Evolutionary conservation across 2,888 invertebrate genomes (phyloP).

Genomic region (Eustalomyia histrio): DNA sequence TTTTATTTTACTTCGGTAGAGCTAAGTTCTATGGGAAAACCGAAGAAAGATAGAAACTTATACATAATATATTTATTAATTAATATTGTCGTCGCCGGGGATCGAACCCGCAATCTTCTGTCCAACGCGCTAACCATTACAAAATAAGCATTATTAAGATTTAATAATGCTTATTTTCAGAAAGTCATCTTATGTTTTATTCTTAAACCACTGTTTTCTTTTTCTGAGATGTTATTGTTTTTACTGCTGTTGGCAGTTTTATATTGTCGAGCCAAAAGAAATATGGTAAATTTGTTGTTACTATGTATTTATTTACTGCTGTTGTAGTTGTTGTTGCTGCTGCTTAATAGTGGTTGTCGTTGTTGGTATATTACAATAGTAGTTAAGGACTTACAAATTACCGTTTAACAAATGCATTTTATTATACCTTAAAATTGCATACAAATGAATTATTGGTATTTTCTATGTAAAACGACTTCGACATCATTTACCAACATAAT

Average conservation of each 20-base stretch:
- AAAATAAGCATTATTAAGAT: no score
- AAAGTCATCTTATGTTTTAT: no score
- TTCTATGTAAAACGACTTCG: conserved; percentile 33
- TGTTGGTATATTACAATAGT: conserved; percentile 35
- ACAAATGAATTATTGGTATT: conserved; percentile 58
- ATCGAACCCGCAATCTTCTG: no score
- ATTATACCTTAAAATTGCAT: conserved; percentile 57
- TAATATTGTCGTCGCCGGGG: no score
- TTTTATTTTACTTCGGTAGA: no score
- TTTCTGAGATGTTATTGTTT: conserved; percentile 11
- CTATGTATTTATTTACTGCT: conserved; percentile 2
- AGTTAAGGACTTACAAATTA: conserved; percentile 53
- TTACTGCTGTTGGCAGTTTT: conserved; percentile 35
- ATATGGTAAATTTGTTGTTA: conserved; percentile 50
- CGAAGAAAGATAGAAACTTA: no score
- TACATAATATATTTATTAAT: no score
- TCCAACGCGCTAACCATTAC: no score
- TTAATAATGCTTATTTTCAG: no score
- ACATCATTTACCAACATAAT: conserved; percentile 32
- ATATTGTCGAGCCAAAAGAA: conserved; percentile 20
- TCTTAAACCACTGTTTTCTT: conserved; percentile 9
- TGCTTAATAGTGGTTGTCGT: conserved; percentile 7
- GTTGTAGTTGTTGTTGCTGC: conserved; percentile 14
- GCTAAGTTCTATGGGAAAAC: no score
- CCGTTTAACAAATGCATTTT: conserved; percentile 63